These are phyloP conservation scores for Octodon degus DNA, from an alignment of 2,113 vertebrate genomes.

Conservation along the genomic window DNA sequence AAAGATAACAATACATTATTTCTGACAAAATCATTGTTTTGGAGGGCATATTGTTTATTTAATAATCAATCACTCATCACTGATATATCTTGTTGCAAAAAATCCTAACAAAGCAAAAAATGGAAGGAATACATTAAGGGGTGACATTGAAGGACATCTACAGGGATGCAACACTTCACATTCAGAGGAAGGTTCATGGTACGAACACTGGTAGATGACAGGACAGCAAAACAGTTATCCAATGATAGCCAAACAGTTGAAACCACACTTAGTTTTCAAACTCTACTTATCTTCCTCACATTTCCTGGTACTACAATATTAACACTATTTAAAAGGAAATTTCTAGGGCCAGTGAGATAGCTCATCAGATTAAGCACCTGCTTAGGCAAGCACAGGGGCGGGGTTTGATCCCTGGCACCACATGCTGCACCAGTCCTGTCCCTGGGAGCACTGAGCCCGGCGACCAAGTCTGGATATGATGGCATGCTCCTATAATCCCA, in stretches of 20 bases:
- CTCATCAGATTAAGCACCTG: too few relatives aligned
- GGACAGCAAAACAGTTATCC: not conserved
- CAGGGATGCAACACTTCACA: not conserved
- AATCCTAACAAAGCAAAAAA: slow-evolving; percentile 42
- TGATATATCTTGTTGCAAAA: slow-evolving; percentile 36
- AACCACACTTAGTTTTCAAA: not conserved
- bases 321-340: not conserved
- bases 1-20: slow-evolving; percentile 61
- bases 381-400: too few relatives aligned
- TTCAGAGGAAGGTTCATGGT: not conserved
- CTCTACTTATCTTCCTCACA: not conserved
- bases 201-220: slow-evolving; percentile 29
- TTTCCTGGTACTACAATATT: not conserved
- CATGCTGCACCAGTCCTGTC: too few relatives aligned
- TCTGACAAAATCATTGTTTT: slow-evolving; percentile 63
- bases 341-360: not conserved
- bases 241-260: not conserved
- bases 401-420: too few relatives aligned
- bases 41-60: slow-evolving; percentile 38
- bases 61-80: slow-evolving; percentile 45
- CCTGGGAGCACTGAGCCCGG: too few relatives aligned
- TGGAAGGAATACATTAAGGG: slow-evolving; percentile 1
- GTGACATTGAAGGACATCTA: slow-evolving; percentile 16
- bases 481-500: too few relatives aligned
- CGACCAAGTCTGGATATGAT: too few relatives aligned